phyloP scores from a whole-genome alignment of 2,888 invertebrate genomes.

The Athripsodes cinereus region DNA sequence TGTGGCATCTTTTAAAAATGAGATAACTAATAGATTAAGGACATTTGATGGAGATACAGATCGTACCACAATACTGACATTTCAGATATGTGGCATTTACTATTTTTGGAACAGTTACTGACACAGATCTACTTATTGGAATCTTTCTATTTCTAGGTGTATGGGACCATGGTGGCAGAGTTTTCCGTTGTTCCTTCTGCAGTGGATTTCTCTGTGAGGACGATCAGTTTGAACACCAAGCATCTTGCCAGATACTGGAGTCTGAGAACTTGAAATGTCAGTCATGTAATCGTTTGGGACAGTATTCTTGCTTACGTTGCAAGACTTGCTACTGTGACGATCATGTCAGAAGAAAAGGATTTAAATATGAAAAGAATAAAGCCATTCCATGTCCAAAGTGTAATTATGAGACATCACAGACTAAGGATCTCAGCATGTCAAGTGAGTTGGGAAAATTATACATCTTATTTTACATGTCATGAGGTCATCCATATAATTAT shows the following conservation, averaged over 20 bases:
- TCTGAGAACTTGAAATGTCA: slow-evolving; percentile 94
- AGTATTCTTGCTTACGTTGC: slow-evolving; percentile 92
- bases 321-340: slow-evolving; percentile 96
- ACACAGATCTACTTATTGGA: too few relatives aligned
- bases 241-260: slow-evolving; percentile 91
- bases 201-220: slow-evolving; percentile 86
- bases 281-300: slow-evolving; percentile 90
- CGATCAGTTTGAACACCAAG: slow-evolving; percentile 96
- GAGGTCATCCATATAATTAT: background rate
- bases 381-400: slow-evolving; percentile 92
- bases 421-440: slow-evolving; percentile 93
- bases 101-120: too few relatives aligned
- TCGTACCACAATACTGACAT: too few relatives aligned
- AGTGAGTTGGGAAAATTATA: slow-evolving; percentile 51
- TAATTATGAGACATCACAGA: slow-evolving; percentile 85
- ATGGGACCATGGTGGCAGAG: slow-evolving; percentile 92
- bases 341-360: slow-evolving; percentile 87
- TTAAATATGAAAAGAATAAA: slow-evolving; percentile 80
- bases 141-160: slow-evolving; percentile 49
- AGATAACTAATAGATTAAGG: too few relatives aligned
- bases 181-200: slow-evolving; percentile 90
- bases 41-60: too few relatives aligned
- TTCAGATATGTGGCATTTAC: too few relatives aligned
- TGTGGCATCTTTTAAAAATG: too few relatives aligned
- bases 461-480: background rate